Base-by-base conservation (phyloP, 1,140 invertebrate species). In the Cotesia vestalis region DNA sequence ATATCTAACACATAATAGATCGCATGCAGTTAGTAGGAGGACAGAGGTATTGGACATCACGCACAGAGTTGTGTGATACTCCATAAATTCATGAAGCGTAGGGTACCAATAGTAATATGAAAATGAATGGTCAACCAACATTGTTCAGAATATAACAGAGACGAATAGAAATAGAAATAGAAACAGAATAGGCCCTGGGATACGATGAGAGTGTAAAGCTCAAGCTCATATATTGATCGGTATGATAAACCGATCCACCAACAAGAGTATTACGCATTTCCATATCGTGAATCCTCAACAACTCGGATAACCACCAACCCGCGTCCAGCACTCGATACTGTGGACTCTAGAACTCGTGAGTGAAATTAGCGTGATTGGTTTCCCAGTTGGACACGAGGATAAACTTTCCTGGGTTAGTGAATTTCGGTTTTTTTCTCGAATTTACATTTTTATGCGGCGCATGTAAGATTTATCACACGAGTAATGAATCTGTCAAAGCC, bases 221-320 rank as follows among this genome's bases (percentile, higher is more conserved):
- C 40, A 46, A 46, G 6, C 11, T 11, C 11, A 11, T 46, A 46
- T 46, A 59, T 59, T 27, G 57, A 59, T 59, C 20, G 57, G 20
- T 20, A 59, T 46, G 40, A 17, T 59, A 27, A 59, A 59, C 57
- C 57, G 9, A 59, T 59, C 14, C 4, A 20, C 4, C 57, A 59
- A 59, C 57, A 59, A 46, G 40, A 46, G 57, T 59, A 35, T 59
- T 59, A 59, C 57, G 57, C 6, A 59, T 59, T 59, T 59, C 57
- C 57, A 59, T 59, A 59, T 59, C 57, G 57, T 59, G 57, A 59
- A 59, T 59, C 20, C 57, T 6, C 57, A 27, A 59, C 57, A 59
- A 20, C 4, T 17, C 57, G 57, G 57, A 59, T 59, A 59, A 59
- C 57, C 57, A 11, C 57, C 20, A 20, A 6, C 1, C n/a, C 20